Conservation (phyloP, 1,140 invertebrate species). For the Formica selysi region DNA sequence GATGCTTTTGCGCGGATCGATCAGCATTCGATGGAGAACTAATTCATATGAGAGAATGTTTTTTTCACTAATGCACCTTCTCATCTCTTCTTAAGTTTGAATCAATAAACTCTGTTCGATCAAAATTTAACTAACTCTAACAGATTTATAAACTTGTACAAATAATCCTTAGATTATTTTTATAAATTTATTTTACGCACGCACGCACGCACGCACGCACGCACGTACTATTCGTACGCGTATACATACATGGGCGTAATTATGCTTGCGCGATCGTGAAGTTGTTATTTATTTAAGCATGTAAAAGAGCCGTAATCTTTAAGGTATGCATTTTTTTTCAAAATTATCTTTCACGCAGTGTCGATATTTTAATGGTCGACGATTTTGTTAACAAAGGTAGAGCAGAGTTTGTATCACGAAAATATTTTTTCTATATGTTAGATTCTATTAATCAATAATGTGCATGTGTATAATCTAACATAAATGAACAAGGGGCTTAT, state of each 20-base stretch:
- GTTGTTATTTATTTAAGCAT: slow-evolving; percentile 78
- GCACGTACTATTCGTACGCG: not conserved
- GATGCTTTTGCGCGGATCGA: slow-evolving; percentile 28
- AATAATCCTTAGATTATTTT: not conserved
- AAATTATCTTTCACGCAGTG: slow-evolving; percentile 61
- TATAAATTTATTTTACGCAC: not conserved
- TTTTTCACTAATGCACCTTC: not conserved
- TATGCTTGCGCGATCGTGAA: slow-evolving; percentile 50
- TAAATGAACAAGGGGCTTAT: not conserved
- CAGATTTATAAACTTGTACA: not conserved
- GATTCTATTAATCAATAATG: not conserved
- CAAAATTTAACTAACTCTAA: not conserved
- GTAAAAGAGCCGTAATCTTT: slow-evolving; percentile 72
- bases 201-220: slow-evolving; percentile 25
- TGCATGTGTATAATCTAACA: not conserved
- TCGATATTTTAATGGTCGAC: slow-evolving; percentile 65
- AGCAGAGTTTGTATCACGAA: slow-evolving; percentile 12
- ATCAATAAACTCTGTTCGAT: not conserved
- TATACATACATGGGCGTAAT: slow-evolving; percentile 53
- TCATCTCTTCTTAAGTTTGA: not conserved
- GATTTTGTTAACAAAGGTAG: slow-evolving; percentile 41
- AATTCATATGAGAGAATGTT: slow-evolving; percentile 8
- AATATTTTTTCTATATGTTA: not conserved
- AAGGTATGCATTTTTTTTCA: slow-evolving; percentile 62
- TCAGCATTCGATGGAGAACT: not conserved